Evolutionary conservation across 37 sponge, comb jelly and placozoan genomes (phyloP).

Genomic region (Bolinopsis microptera): DNA sequence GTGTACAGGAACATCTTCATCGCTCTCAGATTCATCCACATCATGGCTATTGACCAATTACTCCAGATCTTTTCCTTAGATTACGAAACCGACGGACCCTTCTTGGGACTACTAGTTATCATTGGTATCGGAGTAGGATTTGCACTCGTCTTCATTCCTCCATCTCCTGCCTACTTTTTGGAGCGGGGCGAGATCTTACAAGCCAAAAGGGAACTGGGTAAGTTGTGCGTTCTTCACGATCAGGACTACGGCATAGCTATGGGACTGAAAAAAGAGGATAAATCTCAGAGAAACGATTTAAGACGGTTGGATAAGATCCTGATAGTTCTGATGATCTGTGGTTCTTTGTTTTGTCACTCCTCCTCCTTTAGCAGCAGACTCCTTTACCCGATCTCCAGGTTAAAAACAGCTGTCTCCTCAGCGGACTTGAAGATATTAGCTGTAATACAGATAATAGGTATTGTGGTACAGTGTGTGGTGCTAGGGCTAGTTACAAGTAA

Average conservation of each 20-base stretch:
- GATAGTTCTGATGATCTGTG: neutral
- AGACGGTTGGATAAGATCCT: neutral
- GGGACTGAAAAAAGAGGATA: neutral
- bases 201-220: neutral
- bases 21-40: neutral
- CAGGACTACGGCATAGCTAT: neutral
- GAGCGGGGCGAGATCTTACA: neutral
- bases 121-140: neutral
- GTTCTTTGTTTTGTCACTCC: neutral
- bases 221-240: neutral
- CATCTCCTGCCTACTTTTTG: neutral
- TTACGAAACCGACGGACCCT: neutral
- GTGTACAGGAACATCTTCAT: constrained; percentile 25
- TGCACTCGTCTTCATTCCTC: constrained; percentile 8
- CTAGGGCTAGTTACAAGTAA: neutral
- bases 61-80: neutral
- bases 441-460: neutral
- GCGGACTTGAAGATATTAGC: neutral
- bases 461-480: neutral
- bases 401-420: neutral
- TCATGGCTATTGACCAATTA: neutral
- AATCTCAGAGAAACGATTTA: neutral
- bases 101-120: neutral
- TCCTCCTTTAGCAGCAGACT: neutral
- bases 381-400: neutral